Conservation (phyloP, 2,888 invertebrate genomes). For the Aphodius granarius region DNA sequence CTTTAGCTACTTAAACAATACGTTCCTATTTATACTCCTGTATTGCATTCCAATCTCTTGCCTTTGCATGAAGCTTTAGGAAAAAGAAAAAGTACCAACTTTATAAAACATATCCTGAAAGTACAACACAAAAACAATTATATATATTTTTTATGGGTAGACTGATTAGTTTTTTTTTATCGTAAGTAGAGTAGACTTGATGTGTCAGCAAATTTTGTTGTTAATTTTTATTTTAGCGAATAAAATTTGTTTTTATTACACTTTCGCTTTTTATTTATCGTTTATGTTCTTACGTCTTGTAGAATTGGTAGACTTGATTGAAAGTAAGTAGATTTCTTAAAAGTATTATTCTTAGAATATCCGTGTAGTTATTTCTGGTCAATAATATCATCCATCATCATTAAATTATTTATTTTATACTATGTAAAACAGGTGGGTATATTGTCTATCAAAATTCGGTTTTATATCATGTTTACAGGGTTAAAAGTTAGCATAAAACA, state of each 20-base stretch:
- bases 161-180: constrained; percentile 15
- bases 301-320: not conserved
- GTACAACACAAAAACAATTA: not conserved
- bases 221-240: not conserved
- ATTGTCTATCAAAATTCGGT: too few relatives aligned
- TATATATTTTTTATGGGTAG: not conserved
- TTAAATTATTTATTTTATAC: too few relatives aligned
- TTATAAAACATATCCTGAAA: not conserved
- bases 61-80: not conserved
- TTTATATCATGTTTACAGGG: too few relatives aligned
- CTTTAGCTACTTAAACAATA: not conserved
- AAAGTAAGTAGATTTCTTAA: not conserved
- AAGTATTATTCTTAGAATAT: not conserved
- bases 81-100: not conserved
- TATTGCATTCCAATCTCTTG: not conserved
- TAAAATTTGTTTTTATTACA: not conserved
- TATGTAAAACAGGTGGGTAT: too few relatives aligned
- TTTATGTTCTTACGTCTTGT: not conserved
- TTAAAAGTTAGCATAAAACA: too few relatives aligned
- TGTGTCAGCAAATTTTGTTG: not conserved
- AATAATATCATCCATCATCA: too few relatives aligned
- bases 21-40: not conserved
- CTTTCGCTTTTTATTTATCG: not conserved
- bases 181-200: not conserved
- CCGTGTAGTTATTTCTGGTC: not conserved